A percentile compares a stretch with the other conserved stretches of the same genome.
phyloP scores from a whole-genome alignment of 2,113 vertebrate species.

The Theropithecus gelada region DNA sequence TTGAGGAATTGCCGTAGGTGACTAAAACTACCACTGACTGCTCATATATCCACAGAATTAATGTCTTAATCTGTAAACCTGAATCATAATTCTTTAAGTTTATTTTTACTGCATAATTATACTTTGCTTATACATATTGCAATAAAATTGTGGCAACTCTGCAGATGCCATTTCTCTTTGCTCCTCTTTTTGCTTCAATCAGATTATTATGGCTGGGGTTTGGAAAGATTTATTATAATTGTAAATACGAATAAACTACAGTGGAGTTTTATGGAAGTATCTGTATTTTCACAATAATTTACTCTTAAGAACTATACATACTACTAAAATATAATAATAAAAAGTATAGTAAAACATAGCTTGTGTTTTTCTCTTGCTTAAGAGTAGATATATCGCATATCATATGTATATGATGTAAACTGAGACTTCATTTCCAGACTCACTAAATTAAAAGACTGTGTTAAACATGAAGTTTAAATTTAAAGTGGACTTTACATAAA shows the following conservation, averaged over 20 bases:
- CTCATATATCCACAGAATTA: conserved; percentile 19
- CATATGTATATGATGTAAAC: neutral
- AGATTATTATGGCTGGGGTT: conserved; percentile 54
- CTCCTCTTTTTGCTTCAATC: conserved; percentile 59
- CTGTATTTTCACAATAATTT: conserved; percentile 59
- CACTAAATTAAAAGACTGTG: neutral
- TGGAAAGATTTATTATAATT: conserved; percentile 60
- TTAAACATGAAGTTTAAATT: conserved; percentile 22
- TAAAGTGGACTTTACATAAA: conserved; percentile 7
- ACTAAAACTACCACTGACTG: neutral
- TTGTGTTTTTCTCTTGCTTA: conserved; percentile 4
- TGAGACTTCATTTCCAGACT: conserved; percentile 36
- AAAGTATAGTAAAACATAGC: conserved; percentile 13
- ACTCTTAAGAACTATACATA: neutral
- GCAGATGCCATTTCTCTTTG: conserved; percentile 7
- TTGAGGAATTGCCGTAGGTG: neutral
- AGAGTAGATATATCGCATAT: neutral
- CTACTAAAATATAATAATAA: conserved; percentile 50
- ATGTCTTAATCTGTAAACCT: conserved; percentile 43
- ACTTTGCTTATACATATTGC: conserved; percentile 44
- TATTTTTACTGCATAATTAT: conserved; percentile 59
- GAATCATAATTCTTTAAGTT: conserved; percentile 27
- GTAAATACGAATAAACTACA: conserved; percentile 70
- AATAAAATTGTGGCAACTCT: conserved; percentile 58
- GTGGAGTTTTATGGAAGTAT: conserved; percentile 56